Conservation (phyloP, 2,113 vertebrate genomes). For the Alligator sinensis region DNA sequence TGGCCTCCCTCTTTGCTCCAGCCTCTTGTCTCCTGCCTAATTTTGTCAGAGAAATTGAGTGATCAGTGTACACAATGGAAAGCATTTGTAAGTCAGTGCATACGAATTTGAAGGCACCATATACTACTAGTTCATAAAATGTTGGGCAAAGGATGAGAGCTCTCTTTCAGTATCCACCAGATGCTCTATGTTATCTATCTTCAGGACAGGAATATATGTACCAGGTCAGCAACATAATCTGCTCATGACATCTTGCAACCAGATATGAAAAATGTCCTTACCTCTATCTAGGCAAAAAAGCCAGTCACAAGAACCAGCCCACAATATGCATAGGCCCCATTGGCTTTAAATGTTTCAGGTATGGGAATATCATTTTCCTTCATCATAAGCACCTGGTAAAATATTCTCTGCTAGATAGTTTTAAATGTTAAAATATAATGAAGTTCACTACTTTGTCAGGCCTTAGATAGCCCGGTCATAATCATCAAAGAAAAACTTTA, state of each 20-base stretch:
- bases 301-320: background rate
- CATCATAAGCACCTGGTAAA: background rate
- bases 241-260: too few species aligned
- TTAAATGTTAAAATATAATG: background rate
- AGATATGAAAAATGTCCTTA: background rate
- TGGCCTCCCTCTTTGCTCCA: background rate
- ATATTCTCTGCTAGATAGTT: background rate
- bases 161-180: background rate
- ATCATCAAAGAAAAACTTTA: background rate
- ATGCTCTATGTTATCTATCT: background rate
- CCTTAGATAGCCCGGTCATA: background rate
- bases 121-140: background rate
- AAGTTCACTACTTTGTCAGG: background rate
- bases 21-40: background rate
- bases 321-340: background rate
- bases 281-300: background rate
- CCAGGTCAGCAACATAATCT: too few species aligned
- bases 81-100: background rate
- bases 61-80: background rate
- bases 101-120: background rate
- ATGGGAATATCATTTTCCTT: background rate
- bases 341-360: background rate
- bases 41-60: background rate
- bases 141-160: background rate
- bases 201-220: background rate